These are phyloP conservation scores for Halichoeres trimaculatus DNA, from an alignment of 2,113 vertebrate genomes.

Conservation along the genomic window DNA sequence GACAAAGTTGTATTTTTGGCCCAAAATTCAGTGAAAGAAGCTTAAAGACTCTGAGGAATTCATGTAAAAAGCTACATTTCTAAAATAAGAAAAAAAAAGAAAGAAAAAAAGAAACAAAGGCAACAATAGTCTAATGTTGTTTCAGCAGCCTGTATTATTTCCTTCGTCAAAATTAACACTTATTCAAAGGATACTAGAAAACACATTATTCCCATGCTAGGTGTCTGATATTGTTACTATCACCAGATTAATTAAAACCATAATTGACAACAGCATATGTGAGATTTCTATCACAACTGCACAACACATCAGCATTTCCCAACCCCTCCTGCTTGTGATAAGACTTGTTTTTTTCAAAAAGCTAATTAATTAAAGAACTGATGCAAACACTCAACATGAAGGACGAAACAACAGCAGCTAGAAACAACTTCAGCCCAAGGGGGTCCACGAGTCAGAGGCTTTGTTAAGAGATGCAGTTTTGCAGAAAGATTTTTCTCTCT, in stretches of 20 bases:
- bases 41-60: not conserved
- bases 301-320: slow-evolving; percentile 28
- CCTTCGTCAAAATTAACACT: not conserved
- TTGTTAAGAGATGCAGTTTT: slow-evolving; percentile 39
- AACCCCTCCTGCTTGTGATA: slow-evolving; percentile 11
- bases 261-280: not conserved
- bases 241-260: slow-evolving; percentile 4
- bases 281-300: slow-evolving; percentile 2
- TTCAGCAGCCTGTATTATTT: not conserved
- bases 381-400: slow-evolving; percentile 28
- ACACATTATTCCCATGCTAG: not conserved
- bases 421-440: not conserved
- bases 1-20: too few species aligned
- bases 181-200: not conserved
- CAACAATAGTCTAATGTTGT: not conserved
- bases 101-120: not conserved
- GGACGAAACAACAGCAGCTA: slow-evolving; percentile 31
- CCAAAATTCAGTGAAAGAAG: not conserved
- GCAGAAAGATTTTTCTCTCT: slow-evolving; percentile 67
- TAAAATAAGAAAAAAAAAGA: too few species aligned
- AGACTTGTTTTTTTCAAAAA: slow-evolving; percentile 19
- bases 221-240: slow-evolving; percentile 2
- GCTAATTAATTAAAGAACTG: slow-evolving; percentile 35
- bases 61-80: too few species aligned
- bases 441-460: slow-evolving; percentile 37